Evolutionary conservation across 2,888 invertebrate genomes (phyloP).

Genomic region (Apoda limacodes): DNA sequence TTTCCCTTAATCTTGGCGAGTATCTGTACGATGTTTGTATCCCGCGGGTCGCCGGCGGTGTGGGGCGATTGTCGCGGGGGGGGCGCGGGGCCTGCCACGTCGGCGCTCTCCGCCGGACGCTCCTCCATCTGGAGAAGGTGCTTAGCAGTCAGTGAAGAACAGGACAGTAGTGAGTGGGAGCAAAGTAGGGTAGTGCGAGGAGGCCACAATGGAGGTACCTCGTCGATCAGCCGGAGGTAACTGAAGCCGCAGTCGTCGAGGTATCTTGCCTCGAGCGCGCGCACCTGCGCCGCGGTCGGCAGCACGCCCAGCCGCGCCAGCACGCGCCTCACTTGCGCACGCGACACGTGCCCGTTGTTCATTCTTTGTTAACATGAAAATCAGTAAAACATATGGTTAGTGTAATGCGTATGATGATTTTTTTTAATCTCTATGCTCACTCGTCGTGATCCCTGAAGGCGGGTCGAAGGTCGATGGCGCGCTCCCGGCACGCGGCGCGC

Average conservation of each 20-base stretch:
- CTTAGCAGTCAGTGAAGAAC: neutral
- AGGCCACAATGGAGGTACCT: too few species aligned
- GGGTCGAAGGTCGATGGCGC: slow-evolving; percentile 74
- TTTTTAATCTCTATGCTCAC: slow-evolving; percentile 51
- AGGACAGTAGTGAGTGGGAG: neutral
- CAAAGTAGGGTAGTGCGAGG: neutral
- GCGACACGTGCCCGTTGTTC: slow-evolving; percentile 79
- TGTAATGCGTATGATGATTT: too few species aligned
- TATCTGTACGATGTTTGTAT: slow-evolving; percentile 76
- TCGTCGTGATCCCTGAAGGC: slow-evolving; percentile 79
- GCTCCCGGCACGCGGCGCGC: slow-evolving; percentile 70
- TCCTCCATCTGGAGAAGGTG: slow-evolving; percentile 34
- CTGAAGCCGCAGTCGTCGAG: slow-evolving; percentile 81
- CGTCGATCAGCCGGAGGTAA: slow-evolving; percentile 76
- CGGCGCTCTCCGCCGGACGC: slow-evolving; percentile 42
- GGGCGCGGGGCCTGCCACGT: slow-evolving; percentile 24
- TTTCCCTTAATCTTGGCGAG: slow-evolving; percentile 81
- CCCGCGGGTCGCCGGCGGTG: slow-evolving; percentile 40
- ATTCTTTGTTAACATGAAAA: too few species aligned
- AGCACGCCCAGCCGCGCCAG: slow-evolving; percentile 76
- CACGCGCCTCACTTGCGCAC: slow-evolving; percentile 77
- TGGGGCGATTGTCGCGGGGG: slow-evolving; percentile 9
- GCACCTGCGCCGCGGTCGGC: slow-evolving; percentile 73
- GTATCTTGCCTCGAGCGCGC: slow-evolving; percentile 77
- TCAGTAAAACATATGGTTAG: too few species aligned